Percentiles rank a stretch among this genome's conserved stretches.
phyloP scores from a whole-genome alignment of 2,797 vertebrate species.

The Galago senegalensis region DNA sequence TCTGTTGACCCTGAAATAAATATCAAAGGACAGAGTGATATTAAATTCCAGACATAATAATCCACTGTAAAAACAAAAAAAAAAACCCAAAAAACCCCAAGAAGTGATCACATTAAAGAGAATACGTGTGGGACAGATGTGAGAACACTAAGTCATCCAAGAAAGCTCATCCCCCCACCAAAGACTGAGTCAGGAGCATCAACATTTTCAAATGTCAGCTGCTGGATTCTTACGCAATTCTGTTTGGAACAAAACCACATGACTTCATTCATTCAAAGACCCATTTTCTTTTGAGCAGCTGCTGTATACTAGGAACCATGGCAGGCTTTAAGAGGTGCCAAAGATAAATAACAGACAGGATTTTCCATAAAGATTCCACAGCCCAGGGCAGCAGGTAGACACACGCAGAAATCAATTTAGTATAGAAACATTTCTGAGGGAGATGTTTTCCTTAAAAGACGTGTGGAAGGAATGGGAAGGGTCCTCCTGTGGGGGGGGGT shows the following conservation, averaged over 20 bases:
- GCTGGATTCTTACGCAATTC: slow-evolving; percentile 34
- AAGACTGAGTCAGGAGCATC: slow-evolving; percentile 56
- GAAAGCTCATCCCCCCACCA: slow-evolving; percentile 4
- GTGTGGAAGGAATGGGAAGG: not conserved
- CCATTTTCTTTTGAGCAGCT: not conserved
- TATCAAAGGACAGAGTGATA: slow-evolving; percentile 79
- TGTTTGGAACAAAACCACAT: slow-evolving; percentile 19
- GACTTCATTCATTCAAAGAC: slow-evolving; percentile 18
- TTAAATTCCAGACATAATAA: slow-evolving; percentile 89
- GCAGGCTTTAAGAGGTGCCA: not conserved
- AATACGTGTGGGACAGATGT: slow-evolving; percentile 17
- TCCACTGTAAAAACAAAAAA: slow-evolving; percentile 78
- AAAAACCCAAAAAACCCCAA: not conserved
- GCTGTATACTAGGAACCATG: not conserved
- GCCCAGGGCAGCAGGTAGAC: not conserved
- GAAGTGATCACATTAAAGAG: slow-evolving; percentile 55
- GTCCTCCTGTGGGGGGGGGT: not conserved
- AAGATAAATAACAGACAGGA: not conserved
- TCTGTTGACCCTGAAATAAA: slow-evolving; percentile 87
- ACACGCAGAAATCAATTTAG: not conserved
- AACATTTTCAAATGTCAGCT: slow-evolving; percentile 69
- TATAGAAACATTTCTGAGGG: not conserved
- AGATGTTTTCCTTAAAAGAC: not conserved
- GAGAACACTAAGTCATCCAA: slow-evolving; percentile 35
- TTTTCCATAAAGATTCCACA: not conserved